phyloP scores from a whole-genome alignment of 1,140 invertebrate genomes.

The Megalonaias nervosa region DNA sequence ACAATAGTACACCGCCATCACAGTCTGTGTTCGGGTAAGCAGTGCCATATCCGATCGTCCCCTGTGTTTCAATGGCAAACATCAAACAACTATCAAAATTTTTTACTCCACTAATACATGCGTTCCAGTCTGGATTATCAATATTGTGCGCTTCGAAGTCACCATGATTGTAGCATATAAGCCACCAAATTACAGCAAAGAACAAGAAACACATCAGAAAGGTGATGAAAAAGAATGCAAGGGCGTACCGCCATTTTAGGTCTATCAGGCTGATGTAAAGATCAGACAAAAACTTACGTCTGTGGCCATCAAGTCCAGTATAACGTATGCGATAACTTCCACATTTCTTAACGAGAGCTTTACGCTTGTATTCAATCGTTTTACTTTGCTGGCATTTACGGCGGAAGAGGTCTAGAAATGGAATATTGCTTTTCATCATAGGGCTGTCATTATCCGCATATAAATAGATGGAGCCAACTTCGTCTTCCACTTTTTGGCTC shows the following conservation, averaged over 20 bases:
- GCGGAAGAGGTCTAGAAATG: constrained; percentile 26
- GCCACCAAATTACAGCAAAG: constrained; percentile 95
- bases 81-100: constrained; percentile 67
- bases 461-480: constrained; percentile 32
- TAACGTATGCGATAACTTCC: constrained; percentile 42
- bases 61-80: constrained; percentile 74
- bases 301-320: constrained; percentile 51
- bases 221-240: constrained; percentile 91
- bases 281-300: constrained; percentile 55
- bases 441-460: constrained; percentile 16
- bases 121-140: constrained; percentile 67
- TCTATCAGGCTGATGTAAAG: constrained; percentile 64
- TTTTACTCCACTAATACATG: constrained; percentile 63
- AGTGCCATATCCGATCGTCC: constrained; percentile 74
- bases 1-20: constrained; percentile 48
- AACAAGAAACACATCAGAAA: constrained; percentile 93
- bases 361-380: constrained; percentile 31
- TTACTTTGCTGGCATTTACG: constrained; percentile 40
- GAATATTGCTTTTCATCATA: constrained; percentile 17
- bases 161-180: constrained; percentile 93
- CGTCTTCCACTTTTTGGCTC: constrained; percentile 22
- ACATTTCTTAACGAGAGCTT: constrained; percentile 52
- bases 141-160: constrained; percentile 81
- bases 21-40: constrained; percentile 80
- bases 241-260: constrained; percentile 95